A percentile compares a stretch with the other conserved stretches of the same genome.
Conservation (phyloP, 2,888 invertebrate genomes). For the Agonopterix arenella region DNA sequence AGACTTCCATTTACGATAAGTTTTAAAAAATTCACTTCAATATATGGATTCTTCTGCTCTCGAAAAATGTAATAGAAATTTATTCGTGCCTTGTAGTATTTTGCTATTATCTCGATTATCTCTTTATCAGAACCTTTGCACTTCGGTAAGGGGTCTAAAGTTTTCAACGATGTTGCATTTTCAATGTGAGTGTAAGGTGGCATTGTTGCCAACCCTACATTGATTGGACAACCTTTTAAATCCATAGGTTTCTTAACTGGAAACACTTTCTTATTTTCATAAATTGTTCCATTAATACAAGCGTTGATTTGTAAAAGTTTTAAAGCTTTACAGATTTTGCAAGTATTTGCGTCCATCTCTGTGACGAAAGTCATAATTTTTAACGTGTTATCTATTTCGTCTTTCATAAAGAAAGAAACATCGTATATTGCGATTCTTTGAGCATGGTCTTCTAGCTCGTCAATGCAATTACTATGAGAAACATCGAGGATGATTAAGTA, state of each 20-base stretch:
- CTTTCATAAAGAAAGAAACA: slow-evolving; percentile 29
- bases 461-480: slow-evolving; percentile 13
- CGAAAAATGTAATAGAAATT: slow-evolving; percentile 33
- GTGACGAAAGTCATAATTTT: slow-evolving; percentile 29
- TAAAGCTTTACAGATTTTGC: slow-evolving; percentile 19
- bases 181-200: slow-evolving; percentile 40
- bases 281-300: slow-evolving; percentile 25
- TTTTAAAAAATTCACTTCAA: slow-evolving; percentile 25
- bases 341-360: slow-evolving; percentile 29
- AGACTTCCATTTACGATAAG: slow-evolving; percentile 45
- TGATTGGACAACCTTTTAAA: slow-evolving; percentile 44
- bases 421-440: slow-evolving; percentile 22
- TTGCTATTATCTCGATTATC: slow-evolving; percentile 44
- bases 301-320: slow-evolving; percentile 23
- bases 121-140: slow-evolving; percentile 43
- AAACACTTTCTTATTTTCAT: slow-evolving; percentile 23
- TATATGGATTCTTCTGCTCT: slow-evolving; percentile 27
- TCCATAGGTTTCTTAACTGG: slow-evolving; percentile 32
- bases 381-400: slow-evolving; percentile 12
- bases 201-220: slow-evolving; percentile 37
- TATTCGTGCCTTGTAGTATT: slow-evolving; percentile 42
- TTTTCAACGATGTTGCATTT: slow-evolving; percentile 23
- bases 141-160: slow-evolving; percentile 30
- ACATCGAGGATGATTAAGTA: slow-evolving; percentile 26
- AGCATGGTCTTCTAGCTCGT: slow-evolving; percentile 19